Evolutionary conservation across 2,113 vertebrate species (phyloP).

Genomic region (Spilogale gracilis): DNA sequence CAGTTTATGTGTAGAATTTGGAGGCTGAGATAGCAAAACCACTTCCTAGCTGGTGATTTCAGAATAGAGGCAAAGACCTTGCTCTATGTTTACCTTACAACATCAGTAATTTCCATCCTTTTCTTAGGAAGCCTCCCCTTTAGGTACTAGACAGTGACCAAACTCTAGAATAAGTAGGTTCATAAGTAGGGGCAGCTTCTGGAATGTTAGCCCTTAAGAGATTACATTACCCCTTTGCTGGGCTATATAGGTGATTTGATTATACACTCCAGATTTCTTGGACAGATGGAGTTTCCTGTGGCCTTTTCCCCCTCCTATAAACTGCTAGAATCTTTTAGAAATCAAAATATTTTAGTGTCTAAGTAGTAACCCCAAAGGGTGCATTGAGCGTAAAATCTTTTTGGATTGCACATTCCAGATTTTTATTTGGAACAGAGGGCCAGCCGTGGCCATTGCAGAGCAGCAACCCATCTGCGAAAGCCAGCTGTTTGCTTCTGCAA

Average conservation of each 20-base stretch:
- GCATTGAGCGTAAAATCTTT: not conserved
- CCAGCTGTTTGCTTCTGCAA: not conserved
- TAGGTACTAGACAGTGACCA: too few species aligned
- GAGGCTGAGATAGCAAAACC: not conserved
- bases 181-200: not conserved
- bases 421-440: not conserved
- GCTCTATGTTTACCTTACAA: rapidly evolving
- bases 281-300: not conserved
- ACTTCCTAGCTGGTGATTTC: not conserved
- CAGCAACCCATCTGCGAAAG: too few species aligned
- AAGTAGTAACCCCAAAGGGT: too few species aligned
- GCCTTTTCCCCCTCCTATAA: rapidly evolving
- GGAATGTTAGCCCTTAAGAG: not conserved
- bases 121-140: not conserved
- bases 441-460: rapidly evolving
- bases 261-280: not conserved
- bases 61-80: not conserved
- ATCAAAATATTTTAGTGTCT: not conserved
- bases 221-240: not conserved
- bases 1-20: not conserved
- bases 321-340: not conserved
- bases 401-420: not conserved
- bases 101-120: not conserved
- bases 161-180: not conserved
- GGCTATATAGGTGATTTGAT: not conserved